A percentile compares a stretch with the other conserved stretches of the same genome.
phyloP scores from a whole-genome alignment of 2,113 vertebrate genomes.

The Periophthalmus modestus region DNA sequence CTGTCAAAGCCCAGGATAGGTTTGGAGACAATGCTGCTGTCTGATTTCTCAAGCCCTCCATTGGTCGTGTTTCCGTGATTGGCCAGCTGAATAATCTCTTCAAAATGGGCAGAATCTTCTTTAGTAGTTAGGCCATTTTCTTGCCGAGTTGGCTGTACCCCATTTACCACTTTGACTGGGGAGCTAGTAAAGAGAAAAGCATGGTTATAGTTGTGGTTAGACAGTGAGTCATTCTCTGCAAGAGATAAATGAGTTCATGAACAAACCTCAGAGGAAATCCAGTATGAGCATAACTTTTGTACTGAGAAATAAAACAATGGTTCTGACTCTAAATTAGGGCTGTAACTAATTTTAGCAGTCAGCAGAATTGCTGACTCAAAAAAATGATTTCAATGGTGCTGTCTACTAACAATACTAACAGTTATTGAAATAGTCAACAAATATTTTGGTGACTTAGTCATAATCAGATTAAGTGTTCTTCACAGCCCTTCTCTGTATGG shows the following conservation, averaged over 20 bases:
- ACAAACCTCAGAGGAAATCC: constrained; percentile 23
- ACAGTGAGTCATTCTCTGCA: constrained; percentile 31
- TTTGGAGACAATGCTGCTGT: constrained; percentile 71
- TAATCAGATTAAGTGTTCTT: too few relatives aligned
- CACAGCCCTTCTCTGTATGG: too few relatives aligned
- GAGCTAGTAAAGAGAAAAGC: constrained; percentile 63
- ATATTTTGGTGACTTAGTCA: too few relatives aligned
- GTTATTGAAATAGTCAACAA: too few relatives aligned
- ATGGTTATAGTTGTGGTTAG: constrained; percentile 33
- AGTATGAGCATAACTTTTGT: constrained; percentile 29
- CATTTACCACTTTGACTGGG: constrained; percentile 79
- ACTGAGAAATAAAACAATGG: constrained; percentile 25
- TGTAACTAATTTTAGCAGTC: not conserved
- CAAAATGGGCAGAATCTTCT: constrained; percentile 73
- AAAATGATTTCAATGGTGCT: too few relatives aligned
- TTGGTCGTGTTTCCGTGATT: constrained; percentile 76
- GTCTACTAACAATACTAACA: too few relatives aligned
- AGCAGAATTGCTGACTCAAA: too few relatives aligned
- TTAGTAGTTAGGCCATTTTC: constrained; percentile 87
- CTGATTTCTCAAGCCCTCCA: constrained; percentile 73
- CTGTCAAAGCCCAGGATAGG: constrained; percentile 86
- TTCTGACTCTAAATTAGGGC: constrained; percentile 10
- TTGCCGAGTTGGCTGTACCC: constrained; percentile 82
- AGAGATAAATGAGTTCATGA: constrained; percentile 14
- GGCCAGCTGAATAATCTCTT: constrained; percentile 79